phyloP scores from a whole-genome alignment of 2,888 invertebrate genomes.

The Marronus borbonicus region DNA sequence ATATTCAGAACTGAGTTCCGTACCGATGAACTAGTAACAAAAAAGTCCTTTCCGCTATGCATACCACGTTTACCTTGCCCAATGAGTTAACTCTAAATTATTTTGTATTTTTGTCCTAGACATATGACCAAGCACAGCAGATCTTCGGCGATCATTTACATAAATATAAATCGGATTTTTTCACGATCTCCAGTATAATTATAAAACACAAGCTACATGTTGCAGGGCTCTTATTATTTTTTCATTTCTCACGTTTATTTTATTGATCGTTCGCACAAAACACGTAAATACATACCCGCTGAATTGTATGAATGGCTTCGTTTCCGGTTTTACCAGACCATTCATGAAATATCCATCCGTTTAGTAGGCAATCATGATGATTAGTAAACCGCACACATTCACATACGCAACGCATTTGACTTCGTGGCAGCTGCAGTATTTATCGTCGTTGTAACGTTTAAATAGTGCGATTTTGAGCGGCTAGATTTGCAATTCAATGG shows the following conservation, averaged over 20 bases:
- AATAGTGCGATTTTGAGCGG: conserved; percentile 50
- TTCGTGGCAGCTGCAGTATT: conserved; percentile 34
- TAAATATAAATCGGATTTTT: too few relatives aligned
- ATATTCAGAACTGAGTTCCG: too few relatives aligned
- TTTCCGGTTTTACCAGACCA: conserved; percentile 18
- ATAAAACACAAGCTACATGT: too few relatives aligned
- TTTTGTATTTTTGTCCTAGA: too few relatives aligned
- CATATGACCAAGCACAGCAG: too few relatives aligned
- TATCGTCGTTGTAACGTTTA: conserved; percentile 29
- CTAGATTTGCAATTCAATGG: conserved; percentile 57
- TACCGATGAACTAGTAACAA: too few relatives aligned
- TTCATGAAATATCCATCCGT: conserved; percentile 40
- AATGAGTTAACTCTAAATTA: too few relatives aligned
- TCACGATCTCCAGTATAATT: too few relatives aligned
- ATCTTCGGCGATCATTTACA: too few relatives aligned
- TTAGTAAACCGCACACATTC: not conserved
- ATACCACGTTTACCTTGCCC: too few relatives aligned
- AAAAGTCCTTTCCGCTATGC: too few relatives aligned
- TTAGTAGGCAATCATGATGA: conserved; percentile 7
- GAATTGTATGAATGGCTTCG: not conserved
- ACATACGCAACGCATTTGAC: not conserved
- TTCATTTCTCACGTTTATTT: not conserved
- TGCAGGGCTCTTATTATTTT: not conserved
- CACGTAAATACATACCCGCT: not conserved
- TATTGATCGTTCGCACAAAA: not conserved